Conservation (phyloP, 2,888 invertebrate genomes). For the Tetragonisca angustula region DNA sequence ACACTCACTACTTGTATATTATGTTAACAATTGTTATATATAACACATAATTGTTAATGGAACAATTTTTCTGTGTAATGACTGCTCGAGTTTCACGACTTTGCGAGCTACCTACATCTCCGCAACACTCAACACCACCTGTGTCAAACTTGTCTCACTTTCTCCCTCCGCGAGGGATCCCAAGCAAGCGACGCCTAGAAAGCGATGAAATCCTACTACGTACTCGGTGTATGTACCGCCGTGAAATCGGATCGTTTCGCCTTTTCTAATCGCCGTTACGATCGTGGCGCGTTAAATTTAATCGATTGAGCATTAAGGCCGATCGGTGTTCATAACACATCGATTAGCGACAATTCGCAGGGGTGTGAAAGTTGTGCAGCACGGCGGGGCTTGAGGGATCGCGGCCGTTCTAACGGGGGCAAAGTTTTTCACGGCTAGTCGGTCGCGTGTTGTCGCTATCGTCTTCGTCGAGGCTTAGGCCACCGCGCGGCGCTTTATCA, state of each 20-base stretch:
- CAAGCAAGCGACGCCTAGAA: not conserved
- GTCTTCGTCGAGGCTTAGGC: constrained; percentile 58
- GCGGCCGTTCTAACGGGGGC: constrained; percentile 1
- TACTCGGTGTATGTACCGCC: not conserved
- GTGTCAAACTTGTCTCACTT: not conserved
- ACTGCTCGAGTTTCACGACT: too few species aligned
- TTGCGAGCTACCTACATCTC: too few species aligned
- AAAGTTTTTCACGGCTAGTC: constrained; percentile 53
- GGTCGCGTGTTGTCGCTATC: constrained; percentile 14
- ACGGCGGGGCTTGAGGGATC: not conserved
- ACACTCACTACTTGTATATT: too few species aligned
- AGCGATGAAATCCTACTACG: not conserved
- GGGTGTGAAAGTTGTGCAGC: constrained; percentile 41
- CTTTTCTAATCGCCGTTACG: not conserved
- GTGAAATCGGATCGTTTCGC: constrained; percentile 11
- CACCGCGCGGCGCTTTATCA: constrained; percentile 80
- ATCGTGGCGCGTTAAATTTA: constrained; percentile 34
- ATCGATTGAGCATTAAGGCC: constrained; percentile 47
- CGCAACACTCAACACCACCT: too few species aligned
- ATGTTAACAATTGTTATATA: too few species aligned
- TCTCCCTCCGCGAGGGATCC: not conserved
- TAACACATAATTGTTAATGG: too few species aligned
- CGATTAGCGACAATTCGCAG: constrained; percentile 30
- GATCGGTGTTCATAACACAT: constrained; percentile 52
- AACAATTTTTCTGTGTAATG: too few species aligned